Evolutionary conservation across 2,888 invertebrate genomes (phyloP).

Genomic region (Stictocephala bisonia): DNA sequence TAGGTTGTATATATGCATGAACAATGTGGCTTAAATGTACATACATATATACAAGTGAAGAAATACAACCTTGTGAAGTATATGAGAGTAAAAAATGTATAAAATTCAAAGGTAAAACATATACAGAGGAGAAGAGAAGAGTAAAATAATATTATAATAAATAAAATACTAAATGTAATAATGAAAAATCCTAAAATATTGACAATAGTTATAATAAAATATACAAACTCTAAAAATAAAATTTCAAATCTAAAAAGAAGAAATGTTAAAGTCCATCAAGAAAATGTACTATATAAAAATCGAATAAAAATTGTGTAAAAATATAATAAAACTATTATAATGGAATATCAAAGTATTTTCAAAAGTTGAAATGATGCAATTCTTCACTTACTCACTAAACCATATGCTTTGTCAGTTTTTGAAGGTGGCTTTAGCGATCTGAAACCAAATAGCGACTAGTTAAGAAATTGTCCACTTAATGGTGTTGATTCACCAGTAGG

Average conservation of each 20-base stretch:
- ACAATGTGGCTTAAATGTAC: neutral
- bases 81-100: slow-evolving; percentile 18
- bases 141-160: slow-evolving; percentile 23
- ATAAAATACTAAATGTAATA: slow-evolving; percentile 30
- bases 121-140: slow-evolving; percentile 41
- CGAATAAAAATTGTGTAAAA: slow-evolving; percentile 32
- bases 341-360: slow-evolving; percentile 28
- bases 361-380: slow-evolving; percentile 40
- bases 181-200: slow-evolving; percentile 28
- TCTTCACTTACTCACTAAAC: slow-evolving; percentile 39
- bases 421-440: slow-evolving; percentile 30
- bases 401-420: slow-evolving; percentile 32
- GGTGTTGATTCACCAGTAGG: too few relatives aligned
- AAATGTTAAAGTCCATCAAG: slow-evolving; percentile 35
- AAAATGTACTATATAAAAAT: slow-evolving; percentile 34
- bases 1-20: slow-evolving; percentile 18
- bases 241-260: slow-evolving; percentile 38
- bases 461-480: slow-evolving; percentile 16
- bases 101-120: slow-evolving; percentile 26
- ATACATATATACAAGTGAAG: slow-evolving; percentile 36
- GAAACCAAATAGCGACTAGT: slow-evolving; percentile 34
- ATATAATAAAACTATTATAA: slow-evolving; percentile 40
- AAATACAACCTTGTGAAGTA: slow-evolving; percentile 33
- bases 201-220: slow-evolving; percentile 31
- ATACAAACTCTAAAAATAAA: slow-evolving; percentile 34